Evolutionary conservation across 1,140 invertebrate genomes (phyloP).

Genomic region (Ridgeia piscesae): DNA sequence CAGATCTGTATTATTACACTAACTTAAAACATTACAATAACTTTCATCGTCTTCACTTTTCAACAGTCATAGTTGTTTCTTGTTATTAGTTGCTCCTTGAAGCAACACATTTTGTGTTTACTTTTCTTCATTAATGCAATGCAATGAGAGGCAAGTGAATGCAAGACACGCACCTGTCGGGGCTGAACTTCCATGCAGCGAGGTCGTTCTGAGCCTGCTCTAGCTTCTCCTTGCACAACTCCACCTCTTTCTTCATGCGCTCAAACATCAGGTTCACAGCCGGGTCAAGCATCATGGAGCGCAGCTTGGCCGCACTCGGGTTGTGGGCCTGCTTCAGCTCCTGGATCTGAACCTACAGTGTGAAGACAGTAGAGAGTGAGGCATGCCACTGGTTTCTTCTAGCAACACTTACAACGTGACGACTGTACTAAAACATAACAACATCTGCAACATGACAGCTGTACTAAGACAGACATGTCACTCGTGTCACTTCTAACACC

Average conservation of each 20-base stretch:
- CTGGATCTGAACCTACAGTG: constrained; percentile 86
- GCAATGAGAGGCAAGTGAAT: neutral
- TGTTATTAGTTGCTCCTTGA: neutral
- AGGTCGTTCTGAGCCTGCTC: constrained; percentile 98
- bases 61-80: no score
- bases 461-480: no score
- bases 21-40: no score
- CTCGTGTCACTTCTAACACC: no score
- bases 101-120: no score
- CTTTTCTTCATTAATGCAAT: neutral
- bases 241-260: constrained; percentile 86
- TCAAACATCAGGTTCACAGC: constrained; percentile 94
- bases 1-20: no score
- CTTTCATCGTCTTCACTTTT: no score
- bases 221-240: constrained; percentile 82
- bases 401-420: no score
- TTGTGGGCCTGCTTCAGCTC: constrained; percentile 72
- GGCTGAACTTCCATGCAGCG: constrained; percentile 97
- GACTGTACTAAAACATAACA: no score
- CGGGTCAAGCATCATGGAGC: constrained; percentile 86
- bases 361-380: neutral
- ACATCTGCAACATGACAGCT: no score
- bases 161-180: constrained; percentile 73
- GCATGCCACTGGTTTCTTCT: neutral
- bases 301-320: constrained; percentile 73